Percentiles rank a stretch among this genome's conserved stretches.
phyloP scores from a whole-genome alignment of 2,888 invertebrate species.

The Adelognathus sp. region DNA sequence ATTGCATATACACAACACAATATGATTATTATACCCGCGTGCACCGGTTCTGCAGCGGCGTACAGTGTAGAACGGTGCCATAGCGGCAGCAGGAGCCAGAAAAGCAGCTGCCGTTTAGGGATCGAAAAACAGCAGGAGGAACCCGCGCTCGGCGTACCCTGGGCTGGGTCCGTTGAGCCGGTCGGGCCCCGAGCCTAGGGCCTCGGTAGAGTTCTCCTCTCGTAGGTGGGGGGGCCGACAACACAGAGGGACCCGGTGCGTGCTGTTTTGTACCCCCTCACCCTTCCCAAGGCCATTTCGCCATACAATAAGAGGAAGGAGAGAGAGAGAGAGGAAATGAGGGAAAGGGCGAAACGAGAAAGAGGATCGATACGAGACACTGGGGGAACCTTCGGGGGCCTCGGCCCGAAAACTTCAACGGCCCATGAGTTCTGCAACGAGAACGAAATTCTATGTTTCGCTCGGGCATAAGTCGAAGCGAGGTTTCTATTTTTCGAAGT shows the following conservation, averaged over 20 bases:
- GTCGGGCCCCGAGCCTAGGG: slow-evolving; percentile 14
- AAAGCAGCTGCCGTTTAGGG: slow-evolving; percentile 64
- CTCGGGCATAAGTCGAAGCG: slow-evolving; percentile 24
- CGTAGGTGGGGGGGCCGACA: slow-evolving; percentile 36
- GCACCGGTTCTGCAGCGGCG: slow-evolving; percentile 63
- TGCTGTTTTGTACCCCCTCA: slow-evolving; percentile 56
- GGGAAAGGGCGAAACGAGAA: slow-evolving; percentile 20
- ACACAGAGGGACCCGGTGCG: slow-evolving; percentile 37
- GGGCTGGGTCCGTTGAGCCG: slow-evolving; percentile 58
- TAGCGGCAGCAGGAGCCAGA: slow-evolving; percentile 41
- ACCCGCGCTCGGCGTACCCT: slow-evolving; percentile 37
- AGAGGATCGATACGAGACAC: slow-evolving; percentile 31
- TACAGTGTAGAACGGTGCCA: slow-evolving; percentile 50
- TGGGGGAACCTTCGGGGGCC: slow-evolving; percentile 52
- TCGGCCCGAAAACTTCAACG: slow-evolving; percentile 38
- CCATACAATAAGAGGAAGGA: slow-evolving; percentile 45
- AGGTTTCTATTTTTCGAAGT: neutral
- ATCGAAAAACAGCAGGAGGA: slow-evolving; percentile 60
- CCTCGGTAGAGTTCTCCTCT: slow-evolving; percentile 11
- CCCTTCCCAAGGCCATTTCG: slow-evolving; percentile 58
- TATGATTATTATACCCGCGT: slow-evolving; percentile 76
- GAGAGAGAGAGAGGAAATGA: slow-evolving; percentile 18
- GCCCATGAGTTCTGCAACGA: slow-evolving; percentile 25
- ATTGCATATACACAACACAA: slow-evolving; percentile 62
- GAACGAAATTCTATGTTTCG: slow-evolving; percentile 45